Evolutionary conservation across 2,888 invertebrate genomes (phyloP), one percentile per base, ranked within the genome.

Genomic region (Calameuta idolon): DNA sequence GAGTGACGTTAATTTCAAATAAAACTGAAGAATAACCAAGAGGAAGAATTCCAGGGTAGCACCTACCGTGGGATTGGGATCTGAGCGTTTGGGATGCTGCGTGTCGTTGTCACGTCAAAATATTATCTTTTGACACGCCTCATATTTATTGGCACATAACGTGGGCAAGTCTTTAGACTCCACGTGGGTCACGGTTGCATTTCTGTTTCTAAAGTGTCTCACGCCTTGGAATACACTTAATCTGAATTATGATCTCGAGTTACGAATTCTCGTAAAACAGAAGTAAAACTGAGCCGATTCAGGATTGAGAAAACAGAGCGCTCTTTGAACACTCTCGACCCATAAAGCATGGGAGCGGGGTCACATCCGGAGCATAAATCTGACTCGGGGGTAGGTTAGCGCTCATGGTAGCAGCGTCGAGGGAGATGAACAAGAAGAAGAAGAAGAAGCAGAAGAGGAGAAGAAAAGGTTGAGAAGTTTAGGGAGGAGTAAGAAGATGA

Each of bases 281-380:
- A n/a, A 34, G 40, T 34, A 69, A 35, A 73, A 69, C 35, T 15
- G 34, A 30, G 15, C 68, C 34, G 69, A 55, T 40, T 74, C 73
- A 34, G 34, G 80, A 79, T 77, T 77, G 75, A 71, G 80, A 78
- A 80, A 79, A 74, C 78, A 82, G 79, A 81, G 75, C 76, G 55
- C 9, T 55, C 82, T 80, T 84, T 83, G 81, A 87, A 85, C 86
- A 85, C 86, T 85, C 87, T 84, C 85, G 87, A 86, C 85, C 86
- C 89, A 89, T 90, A 90, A 90, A 90, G 85, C 87, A 89, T 85
- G 80, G 85, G 83, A 85, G 84, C 84, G 85, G 85, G 87, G 90
- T 90, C 89, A 89, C 90, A 90, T 91, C 90, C 90, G 89, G 89
- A 79, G 88, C 89, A 91, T 91, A 91, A 91, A 91, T 91, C 89